A percentile compares a stretch with the other conserved stretches of the same genome.
phyloP scores from a whole-genome alignment of 2,888 invertebrate species.

The Chaitophorus viminalis region DNA sequence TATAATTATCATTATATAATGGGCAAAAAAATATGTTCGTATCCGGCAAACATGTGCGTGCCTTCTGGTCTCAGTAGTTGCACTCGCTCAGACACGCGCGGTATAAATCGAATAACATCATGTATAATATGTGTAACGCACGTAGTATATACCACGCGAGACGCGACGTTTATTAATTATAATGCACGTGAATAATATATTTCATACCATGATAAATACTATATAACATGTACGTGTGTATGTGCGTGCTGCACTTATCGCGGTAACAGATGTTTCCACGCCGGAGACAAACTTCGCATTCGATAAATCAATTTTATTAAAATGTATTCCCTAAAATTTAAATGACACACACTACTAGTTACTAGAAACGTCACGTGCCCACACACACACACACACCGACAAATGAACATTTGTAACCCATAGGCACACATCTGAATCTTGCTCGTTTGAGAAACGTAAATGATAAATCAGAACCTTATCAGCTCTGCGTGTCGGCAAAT shows the following conservation, averaged over 20 bases:
- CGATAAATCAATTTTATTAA: conserved; percentile 35
- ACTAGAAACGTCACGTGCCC: background rate
- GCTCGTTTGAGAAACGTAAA: background rate
- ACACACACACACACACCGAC: background rate
- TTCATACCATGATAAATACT: background rate
- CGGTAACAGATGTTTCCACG: conserved; percentile 20
- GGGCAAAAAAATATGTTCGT: too few relatives aligned
- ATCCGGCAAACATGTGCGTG: too few relatives aligned
- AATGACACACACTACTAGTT: background rate
- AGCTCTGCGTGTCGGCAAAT: background rate
- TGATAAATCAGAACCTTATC: background rate
- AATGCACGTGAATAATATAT: too few relatives aligned
- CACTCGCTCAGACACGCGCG: too few relatives aligned
- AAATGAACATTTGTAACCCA: background rate
- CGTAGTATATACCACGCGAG: background rate
- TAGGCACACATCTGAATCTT: background rate
- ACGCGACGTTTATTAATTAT: background rate
- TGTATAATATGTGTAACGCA: background rate
- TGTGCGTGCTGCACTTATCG: background rate
- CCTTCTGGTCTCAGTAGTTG: too few relatives aligned
- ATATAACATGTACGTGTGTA: background rate
- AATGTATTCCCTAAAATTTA: background rate
- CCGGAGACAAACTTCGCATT: background rate
- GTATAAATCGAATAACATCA: too few relatives aligned
- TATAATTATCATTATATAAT: too few relatives aligned